Conservation (phyloP, 2,113 vertebrate species). For the Forbesichthys papilliferus region DNA sequence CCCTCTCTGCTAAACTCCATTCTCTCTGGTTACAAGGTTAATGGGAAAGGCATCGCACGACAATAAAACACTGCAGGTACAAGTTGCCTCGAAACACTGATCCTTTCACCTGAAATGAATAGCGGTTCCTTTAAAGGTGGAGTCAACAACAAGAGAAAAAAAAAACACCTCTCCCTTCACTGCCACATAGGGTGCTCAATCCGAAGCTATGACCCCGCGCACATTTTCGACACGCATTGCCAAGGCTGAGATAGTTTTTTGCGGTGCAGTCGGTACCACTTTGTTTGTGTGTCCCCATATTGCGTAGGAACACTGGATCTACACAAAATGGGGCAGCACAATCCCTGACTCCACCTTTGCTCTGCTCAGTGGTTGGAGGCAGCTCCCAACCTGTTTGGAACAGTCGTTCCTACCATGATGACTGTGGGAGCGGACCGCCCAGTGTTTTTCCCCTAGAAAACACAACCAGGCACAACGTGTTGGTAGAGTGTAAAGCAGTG, state of each 20-base stretch:
- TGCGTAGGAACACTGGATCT: too few species aligned
- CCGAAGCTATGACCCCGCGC: too few species aligned
- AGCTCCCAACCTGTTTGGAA: constrained; percentile 62
- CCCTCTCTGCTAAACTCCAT: too few species aligned
- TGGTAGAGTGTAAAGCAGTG: constrained; percentile 36
- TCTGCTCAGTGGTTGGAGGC: constrained; percentile 49
- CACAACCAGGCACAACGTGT: constrained; percentile 69
- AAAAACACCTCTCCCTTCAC: neutral
- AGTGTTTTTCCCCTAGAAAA: constrained; percentile 81
- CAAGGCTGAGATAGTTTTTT: too few species aligned
- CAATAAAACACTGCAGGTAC: constrained; percentile 52
- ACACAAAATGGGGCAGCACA: neutral
- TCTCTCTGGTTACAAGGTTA: constrained; percentile 13
- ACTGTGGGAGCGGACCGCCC: constrained; percentile 80
- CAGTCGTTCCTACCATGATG: constrained; percentile 81
- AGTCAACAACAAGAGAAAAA: neutral
- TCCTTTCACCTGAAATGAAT: neutral
- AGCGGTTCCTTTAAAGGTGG: too few species aligned
- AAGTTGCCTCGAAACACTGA: constrained; percentile 64
- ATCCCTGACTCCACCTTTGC: neutral
- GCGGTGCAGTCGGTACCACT: too few species aligned
- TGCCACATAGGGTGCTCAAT: too few species aligned
- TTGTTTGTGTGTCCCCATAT: too few species aligned
- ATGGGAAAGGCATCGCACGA: constrained; percentile 61
- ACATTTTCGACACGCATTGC: too few species aligned